Percentiles rank a stretch among this genome's conserved stretches.
These are phyloP conservation scores for Apeltes quadracus DNA, from an alignment of 2,113 vertebrate genomes.

Conservation along the genomic window DNA sequence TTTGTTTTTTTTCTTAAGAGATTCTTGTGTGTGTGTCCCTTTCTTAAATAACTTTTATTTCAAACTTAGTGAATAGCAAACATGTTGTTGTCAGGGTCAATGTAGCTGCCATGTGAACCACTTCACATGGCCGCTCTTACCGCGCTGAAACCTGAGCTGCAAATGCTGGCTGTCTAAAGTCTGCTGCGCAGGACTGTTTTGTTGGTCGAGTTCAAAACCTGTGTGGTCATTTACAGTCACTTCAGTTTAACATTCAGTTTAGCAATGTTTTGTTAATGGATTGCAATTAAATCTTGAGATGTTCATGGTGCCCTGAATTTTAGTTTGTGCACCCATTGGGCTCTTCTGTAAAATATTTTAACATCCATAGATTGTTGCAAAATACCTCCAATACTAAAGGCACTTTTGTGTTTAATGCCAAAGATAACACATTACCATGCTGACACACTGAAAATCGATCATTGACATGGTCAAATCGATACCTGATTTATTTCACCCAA, in stretches of 20 bases:
- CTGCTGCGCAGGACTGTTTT: conserved; percentile 41
- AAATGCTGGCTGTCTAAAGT: conserved; percentile 32
- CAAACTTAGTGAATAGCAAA: conserved; percentile 63
- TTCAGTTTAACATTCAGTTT: not conserved
- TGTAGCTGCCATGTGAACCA: conserved; percentile 64
- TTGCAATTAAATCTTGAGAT: not conserved
- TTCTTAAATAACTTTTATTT: conserved; percentile 51
- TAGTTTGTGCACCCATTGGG: too few relatives aligned
- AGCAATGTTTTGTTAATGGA: not conserved
- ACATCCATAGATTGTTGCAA: too few relatives aligned
- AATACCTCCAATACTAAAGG: too few relatives aligned
- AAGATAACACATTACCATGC: not conserved
- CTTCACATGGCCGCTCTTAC: conserved; percentile 55
- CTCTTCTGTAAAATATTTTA: too few relatives aligned
- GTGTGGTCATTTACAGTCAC: not conserved
- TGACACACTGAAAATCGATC: not conserved
- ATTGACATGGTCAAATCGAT: not conserved
- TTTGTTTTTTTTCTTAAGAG: conserved; percentile 21
- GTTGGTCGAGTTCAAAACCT: conserved; percentile 54
- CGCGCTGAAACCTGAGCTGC: conserved; percentile 60
- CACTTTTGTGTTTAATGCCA: too few relatives aligned
- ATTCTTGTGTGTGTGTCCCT: conserved; percentile 12
- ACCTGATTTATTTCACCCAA: not conserved
- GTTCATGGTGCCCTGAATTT: too few relatives aligned
- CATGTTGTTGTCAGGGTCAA: conserved; percentile 49